Evolutionary conservation across 30 jellyfish, hydroid and myxozoan species (phyloP).

Genomic region (Pelagia noctiluca): DNA sequence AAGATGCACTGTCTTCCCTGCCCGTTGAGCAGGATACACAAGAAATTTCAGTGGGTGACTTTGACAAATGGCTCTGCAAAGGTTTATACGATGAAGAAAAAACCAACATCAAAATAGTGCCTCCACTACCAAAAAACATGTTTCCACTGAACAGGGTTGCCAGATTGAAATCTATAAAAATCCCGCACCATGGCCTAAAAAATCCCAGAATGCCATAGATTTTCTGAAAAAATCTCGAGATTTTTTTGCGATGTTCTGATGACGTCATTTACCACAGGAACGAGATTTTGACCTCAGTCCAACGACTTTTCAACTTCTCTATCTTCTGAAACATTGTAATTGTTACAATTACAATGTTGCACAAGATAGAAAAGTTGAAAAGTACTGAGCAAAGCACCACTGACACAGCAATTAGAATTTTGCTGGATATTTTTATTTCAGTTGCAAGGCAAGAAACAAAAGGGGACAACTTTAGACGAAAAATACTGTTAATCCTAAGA

Average conservation of each 20-base stretch:
- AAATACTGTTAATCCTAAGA: conserved; percentile 29
- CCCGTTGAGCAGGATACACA: background rate
- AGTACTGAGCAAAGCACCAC: conserved; percentile 26
- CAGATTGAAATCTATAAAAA: too few species aligned
- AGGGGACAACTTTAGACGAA: background rate
- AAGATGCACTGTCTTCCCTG: conserved; percentile 21
- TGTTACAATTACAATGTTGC: too few species aligned
- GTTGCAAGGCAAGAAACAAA: conserved; percentile 6
- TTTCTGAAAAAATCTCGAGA: conserved; percentile 35
- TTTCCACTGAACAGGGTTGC: conserved; percentile 12
- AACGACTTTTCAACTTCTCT: conserved; percentile 32
- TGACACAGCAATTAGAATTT: conserved; percentile 25
- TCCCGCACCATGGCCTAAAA: conserved; percentile 52
- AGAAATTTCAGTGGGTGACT: background rate
- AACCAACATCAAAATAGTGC: too few species aligned
- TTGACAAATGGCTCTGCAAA: too few species aligned
- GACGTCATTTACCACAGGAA: conserved; percentile 40
- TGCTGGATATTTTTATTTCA: conserved; percentile 36
- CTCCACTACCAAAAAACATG: too few species aligned
- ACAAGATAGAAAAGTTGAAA: background rate
- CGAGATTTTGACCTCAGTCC: conserved; percentile 38
- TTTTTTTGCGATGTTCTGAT: conserved; percentile 19
- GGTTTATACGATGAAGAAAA: too few species aligned
- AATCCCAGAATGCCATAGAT: conserved; percentile 38
- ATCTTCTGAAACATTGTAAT: too few species aligned